A percentile compares a stretch with the other conserved stretches of the same genome.
phyloP scores from a whole-genome alignment of 2,888 invertebrate genomes.

The Pristionchus entomophagus region DNA sequence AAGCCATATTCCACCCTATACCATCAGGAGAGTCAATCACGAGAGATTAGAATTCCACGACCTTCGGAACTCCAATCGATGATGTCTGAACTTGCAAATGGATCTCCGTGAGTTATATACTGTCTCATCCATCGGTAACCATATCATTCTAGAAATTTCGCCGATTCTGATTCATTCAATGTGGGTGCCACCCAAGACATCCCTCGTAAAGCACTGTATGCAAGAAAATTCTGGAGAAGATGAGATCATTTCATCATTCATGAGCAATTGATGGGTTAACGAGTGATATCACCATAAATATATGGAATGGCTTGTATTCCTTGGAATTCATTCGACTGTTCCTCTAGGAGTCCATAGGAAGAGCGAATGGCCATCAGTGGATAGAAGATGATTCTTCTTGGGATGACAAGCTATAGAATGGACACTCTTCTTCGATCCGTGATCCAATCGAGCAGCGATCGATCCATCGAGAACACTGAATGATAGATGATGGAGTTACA shows the following conservation, averaged over 20 bases:
- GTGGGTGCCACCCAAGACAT: no score
- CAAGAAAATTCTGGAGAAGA: conserved; percentile 45
- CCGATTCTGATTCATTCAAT: conserved; percentile 6
- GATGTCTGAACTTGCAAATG: conserved; percentile 27
- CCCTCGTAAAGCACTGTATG: conserved; percentile 43
- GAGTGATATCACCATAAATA: conserved; percentile 36
- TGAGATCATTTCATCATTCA: conserved; percentile 10
- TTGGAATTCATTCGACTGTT: not conserved
- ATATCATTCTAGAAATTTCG: not conserved
- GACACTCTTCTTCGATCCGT: conserved; percentile 64
- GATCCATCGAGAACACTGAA: conserved; percentile 82
- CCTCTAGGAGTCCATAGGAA: conserved; percentile 45
- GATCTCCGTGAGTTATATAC: not conserved
- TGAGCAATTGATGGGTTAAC: not conserved
- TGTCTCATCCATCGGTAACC: not conserved
- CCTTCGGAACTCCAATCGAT: conserved; percentile 45
- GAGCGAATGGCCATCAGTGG: conserved; percentile 45
- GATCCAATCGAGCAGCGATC: conserved; percentile 63
- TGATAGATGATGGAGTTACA: not conserved
- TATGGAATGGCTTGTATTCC: not conserved
- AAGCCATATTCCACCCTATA: no score
- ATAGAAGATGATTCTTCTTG: conserved; percentile 62
- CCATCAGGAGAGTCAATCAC: not conserved
- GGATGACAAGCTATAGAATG: conserved; percentile 72
- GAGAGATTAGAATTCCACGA: conserved; percentile 38